phyloP scores from a whole-genome alignment of 53 echinoderm and acorn worm genomes.

The Temnopleurus reevesii region DNA sequence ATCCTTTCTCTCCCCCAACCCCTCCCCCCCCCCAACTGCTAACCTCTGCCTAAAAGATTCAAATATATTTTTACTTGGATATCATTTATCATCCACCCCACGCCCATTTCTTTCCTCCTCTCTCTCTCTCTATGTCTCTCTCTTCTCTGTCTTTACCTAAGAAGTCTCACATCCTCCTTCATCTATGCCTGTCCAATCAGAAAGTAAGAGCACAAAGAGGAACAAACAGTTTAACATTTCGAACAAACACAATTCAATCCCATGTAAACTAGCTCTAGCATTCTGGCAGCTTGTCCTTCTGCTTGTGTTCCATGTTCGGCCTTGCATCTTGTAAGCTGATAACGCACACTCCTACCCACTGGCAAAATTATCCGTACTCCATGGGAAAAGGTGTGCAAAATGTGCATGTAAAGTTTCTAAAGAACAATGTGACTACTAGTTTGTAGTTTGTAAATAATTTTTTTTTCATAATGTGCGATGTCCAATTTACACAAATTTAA shows the following conservation, averaged over 20 bases:
- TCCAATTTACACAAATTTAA: too few species aligned
- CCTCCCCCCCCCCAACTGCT: too few species aligned
- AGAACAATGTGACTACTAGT: too few species aligned
- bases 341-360: background rate
- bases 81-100: background rate
- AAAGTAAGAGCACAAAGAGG: background rate
- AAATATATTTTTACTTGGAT: too few species aligned
- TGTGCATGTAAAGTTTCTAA: too few species aligned
- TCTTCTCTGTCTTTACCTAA: background rate
- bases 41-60: too few species aligned
- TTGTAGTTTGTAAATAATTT: too few species aligned
- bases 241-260: constrained; percentile 37
- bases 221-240: constrained; percentile 18
- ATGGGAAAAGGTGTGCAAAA: background rate
- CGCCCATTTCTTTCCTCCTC: background rate
- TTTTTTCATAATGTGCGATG: too few species aligned
- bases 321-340: background rate
- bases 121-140: background rate
- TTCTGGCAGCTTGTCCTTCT: background rate
- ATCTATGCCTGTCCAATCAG: background rate
- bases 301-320: background rate
- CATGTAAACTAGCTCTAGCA: background rate
- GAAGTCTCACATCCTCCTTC: background rate
- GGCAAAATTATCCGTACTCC: too few species aligned
- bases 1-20: too few species aligned